A percentile compares a stretch with the other conserved stretches of the same genome.
Evolutionary conservation across 2,888 invertebrate genomes (phyloP).

Genomic region (Sphaerophoria rueppellii): DNA sequence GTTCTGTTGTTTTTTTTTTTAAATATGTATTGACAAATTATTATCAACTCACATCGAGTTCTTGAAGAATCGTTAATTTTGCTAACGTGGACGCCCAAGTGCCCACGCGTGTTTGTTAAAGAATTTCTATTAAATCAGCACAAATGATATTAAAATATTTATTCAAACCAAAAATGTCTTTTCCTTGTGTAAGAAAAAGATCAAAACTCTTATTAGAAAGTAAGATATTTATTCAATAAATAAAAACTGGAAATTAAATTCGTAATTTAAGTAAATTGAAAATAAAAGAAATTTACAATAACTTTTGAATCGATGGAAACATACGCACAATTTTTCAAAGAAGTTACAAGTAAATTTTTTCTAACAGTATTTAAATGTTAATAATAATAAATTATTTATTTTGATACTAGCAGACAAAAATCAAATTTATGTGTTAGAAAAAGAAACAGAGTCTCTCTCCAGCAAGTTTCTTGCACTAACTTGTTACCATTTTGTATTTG

Average conservation of each 20-base stretch:
- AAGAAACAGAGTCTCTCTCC: conserved; percentile 15
- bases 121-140: conserved; percentile 13
- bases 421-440: background rate
- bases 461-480: conserved; percentile 53
- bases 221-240: conserved; percentile 38
- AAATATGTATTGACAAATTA: background rate
- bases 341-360: conserved; percentile 27
- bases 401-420: conserved; percentile 59
- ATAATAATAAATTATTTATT: conserved; percentile 54
- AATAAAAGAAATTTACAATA: conserved; percentile 42
- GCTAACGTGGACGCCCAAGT: background rate
- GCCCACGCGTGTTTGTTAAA: conserved; percentile 13
- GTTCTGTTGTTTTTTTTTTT: background rate
- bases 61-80: background rate
- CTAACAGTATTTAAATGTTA: conserved; percentile 40
- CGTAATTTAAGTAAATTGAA: conserved; percentile 29
- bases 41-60: background rate
- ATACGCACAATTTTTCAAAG: conserved; percentile 67
- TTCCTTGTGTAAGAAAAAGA: conserved; percentile 11
- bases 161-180: conserved; percentile 47
- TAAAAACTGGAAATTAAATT: conserved; percentile 5
- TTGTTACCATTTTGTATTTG: conserved; percentile 47
- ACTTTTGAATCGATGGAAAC: conserved; percentile 48
- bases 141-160: conserved; percentile 49
- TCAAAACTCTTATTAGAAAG: conserved; percentile 10